phyloP scores from a whole-genome alignment of 2,113 vertebrate species.

The Empidonax traillii region DNA sequence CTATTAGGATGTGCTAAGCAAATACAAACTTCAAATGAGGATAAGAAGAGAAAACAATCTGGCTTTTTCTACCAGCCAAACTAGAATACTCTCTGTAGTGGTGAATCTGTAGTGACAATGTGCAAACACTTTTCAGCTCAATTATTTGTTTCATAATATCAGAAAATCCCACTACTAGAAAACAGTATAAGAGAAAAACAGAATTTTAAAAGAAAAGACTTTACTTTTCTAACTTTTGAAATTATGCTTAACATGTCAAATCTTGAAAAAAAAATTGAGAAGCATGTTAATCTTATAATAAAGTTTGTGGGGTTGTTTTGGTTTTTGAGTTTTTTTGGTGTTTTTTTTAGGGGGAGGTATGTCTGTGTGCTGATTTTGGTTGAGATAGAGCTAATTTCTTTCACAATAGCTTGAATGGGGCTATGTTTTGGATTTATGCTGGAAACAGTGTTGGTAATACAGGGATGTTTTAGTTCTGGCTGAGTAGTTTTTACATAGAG shows the following conservation, averaged over 20 bases:
- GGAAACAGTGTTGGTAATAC: neutral
- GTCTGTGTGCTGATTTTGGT: neutral
- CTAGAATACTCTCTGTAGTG: neutral
- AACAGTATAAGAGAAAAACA: neutral
- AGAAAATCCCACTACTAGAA: neutral
- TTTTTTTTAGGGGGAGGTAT: accelerated
- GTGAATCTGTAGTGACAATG: neutral
- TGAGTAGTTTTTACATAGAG: neutral
- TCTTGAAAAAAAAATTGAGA: neutral
- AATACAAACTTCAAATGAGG: neutral
- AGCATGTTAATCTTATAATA: neutral
- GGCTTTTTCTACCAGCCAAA: neutral
- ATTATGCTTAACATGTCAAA: neutral
- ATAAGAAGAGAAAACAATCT: constrained; percentile 1
- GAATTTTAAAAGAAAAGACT: neutral
- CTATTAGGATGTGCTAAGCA: neutral
- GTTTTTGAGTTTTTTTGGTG: neutral
- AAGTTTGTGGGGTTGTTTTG: neutral
- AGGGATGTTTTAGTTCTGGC: neutral
- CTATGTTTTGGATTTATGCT: neutral
- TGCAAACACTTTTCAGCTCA: neutral
- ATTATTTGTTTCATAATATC: neutral
- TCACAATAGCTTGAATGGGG: neutral
- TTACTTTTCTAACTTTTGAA: neutral
- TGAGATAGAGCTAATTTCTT: neutral